Evolutionary conservation across 1,140 invertebrate species (phyloP).

Genomic region (Lamellibrachia luymesi): DNA sequence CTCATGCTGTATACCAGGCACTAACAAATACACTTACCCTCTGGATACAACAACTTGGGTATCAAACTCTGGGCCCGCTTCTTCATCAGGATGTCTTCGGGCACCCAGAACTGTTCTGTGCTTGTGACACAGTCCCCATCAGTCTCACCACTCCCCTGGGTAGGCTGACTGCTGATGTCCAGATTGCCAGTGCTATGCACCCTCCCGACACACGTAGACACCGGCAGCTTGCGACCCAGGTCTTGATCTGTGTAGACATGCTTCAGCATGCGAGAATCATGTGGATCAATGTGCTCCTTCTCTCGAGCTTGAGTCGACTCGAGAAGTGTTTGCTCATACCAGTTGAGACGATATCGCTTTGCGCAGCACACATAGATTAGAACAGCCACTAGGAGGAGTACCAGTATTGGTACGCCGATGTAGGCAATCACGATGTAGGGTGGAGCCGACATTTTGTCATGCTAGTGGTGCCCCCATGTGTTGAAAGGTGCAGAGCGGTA

Average conservation of each 20-base stretch:
- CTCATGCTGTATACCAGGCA: background rate
- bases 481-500: background rate
- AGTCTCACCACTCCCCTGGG: background rate
- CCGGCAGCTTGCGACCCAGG: background rate
- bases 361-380: constrained; percentile 38
- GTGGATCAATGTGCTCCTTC: constrained; percentile 23
- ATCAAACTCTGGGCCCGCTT: constrained; percentile 32
- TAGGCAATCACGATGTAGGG: constrained; percentile 35
- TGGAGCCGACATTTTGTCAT: background rate
- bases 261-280: constrained; percentile 32
- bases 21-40: background rate
- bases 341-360: constrained; percentile 40
- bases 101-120: constrained; percentile 35
- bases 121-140: background rate
- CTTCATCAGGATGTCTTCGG: constrained; percentile 26
- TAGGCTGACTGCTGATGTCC: constrained; percentile 15
- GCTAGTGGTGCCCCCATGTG: constrained; percentile 3
- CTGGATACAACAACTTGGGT: background rate
- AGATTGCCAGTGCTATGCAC: background rate
- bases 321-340: constrained; percentile 39
- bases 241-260: background rate
- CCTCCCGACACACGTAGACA: background rate
- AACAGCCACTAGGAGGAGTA: constrained; percentile 29
- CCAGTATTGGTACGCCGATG: constrained; percentile 29
- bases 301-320: constrained; percentile 24